Base-by-base conservation (phyloP, 2,797 vertebrate genomes). In the Galaxias olidus region DNA sequence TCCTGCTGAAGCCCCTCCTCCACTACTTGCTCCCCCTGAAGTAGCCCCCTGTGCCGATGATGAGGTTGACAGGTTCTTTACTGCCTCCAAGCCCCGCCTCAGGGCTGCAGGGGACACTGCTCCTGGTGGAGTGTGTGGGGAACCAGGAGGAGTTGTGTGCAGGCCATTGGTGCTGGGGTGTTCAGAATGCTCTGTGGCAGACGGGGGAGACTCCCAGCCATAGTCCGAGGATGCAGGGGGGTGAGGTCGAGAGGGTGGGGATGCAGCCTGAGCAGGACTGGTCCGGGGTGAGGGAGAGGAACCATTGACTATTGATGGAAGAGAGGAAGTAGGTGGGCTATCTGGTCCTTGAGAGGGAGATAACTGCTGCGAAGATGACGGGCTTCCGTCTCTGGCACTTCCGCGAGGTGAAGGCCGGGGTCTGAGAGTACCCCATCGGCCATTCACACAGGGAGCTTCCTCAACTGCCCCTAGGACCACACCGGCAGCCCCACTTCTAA, bases 391-490 rank as follows among this genome's bases (percentile, higher is more conserved):
- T 68, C 95, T 90, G 12, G 94, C 95, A 1, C 88, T 0, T 80
- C 91, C 9, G 89, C 95, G 93, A 1, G 93, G 85, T 43, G 93
- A 95, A 0, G 94, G 93, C 20, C 97, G 85, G 44, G 96, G 97
- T 47, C 96, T 89, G 61, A 99, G 81, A 0, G 96, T 98, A 19
- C 98, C 98, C 98, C 98, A 99, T 63, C 98, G 95, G 4, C 97
- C 97, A 0, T 99, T 99, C 9, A 99, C 96, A 10, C 97, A 99
- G 0, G 97, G 98, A 14, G 91, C 97, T 80, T 98, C 97, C 11
- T 98, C 97, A 0, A 86, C 77, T 0, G 92, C 80, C n/a, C 83
- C 94, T 66, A 92, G 72, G 45, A 93, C 91, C 1, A 85, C 87
- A 0, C 91, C 92, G 0, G 90, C 90, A 0, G 73, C 81, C 59